Percentiles rank a stretch among this genome's conserved stretches.
These are phyloP conservation scores for Leptinotarsa juncta DNA, from an alignment of 2,888 invertebrate genomes.

Conservation along the genomic window DNA sequence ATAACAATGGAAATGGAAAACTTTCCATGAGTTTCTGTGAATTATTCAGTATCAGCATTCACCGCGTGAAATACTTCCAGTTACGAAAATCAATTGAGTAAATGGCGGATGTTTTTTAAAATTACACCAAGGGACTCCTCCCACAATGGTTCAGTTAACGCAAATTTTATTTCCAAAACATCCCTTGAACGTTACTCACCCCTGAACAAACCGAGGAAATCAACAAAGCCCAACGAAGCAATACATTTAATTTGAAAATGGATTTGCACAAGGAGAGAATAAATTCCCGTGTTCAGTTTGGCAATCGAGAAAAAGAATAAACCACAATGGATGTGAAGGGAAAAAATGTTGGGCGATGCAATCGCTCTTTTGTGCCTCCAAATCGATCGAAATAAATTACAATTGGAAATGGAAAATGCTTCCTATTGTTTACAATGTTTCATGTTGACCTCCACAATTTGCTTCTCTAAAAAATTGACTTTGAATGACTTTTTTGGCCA, in stretches of 20 bases:
- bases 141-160: not conserved
- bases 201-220: slow-evolving; percentile 10
- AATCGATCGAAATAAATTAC: slow-evolving; percentile 21
- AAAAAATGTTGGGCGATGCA: slow-evolving; percentile 32
- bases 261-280: slow-evolving; percentile 28
- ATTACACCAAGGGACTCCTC: not conserved
- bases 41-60: not conserved
- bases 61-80: not conserved
- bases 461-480: not conserved
- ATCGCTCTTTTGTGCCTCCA: slow-evolving; percentile 33
- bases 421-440: not conserved
- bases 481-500: not conserved
- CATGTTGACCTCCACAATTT: not conserved
- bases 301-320: slow-evolving; percentile 26
- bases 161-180: slow-evolving; percentile 2
- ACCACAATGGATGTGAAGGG: slow-evolving; percentile 29
- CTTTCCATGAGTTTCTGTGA: not conserved
- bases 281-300: slow-evolving; percentile 29
- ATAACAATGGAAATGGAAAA: too few species aligned
- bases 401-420: not conserved
- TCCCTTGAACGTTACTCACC: slow-evolving; percentile 8
- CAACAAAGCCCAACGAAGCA: slow-evolving; percentile 12
- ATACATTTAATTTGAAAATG: slow-evolving; percentile 21
- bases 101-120: not conserved
- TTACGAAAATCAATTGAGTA: not conserved